These are phyloP conservation scores for Harlomillsia oculata DNA, from an alignment of 1,140 invertebrate genomes.

Conservation along the genomic window DNA sequence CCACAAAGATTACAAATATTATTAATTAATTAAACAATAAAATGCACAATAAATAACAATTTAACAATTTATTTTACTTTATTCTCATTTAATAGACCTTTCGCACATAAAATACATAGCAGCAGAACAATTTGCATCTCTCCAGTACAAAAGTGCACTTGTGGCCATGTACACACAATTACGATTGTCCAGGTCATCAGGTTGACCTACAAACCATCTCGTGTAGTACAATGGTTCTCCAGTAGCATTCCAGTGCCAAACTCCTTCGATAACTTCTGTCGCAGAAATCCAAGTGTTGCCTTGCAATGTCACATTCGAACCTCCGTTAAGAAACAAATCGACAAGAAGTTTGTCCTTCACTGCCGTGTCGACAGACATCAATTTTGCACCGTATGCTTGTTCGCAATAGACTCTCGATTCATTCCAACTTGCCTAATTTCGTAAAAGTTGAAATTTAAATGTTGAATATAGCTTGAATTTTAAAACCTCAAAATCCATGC, in stretches of 20 bases:
- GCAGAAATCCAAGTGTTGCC: slow-evolving; percentile 28
- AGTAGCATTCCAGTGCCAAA: slow-evolving; percentile 28
- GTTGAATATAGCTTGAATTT: too few species aligned
- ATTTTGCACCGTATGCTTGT: background rate
- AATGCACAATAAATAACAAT: too few species aligned
- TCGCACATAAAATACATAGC: slow-evolving; percentile 34
- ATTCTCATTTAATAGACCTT: background rate
- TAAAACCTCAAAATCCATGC: too few species aligned
- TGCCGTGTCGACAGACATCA: slow-evolving; percentile 8
- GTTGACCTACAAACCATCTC: slow-evolving; percentile 33
- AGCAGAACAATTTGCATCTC: slow-evolving; percentile 34
- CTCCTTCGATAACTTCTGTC: slow-evolving; percentile 24
- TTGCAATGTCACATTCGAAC: slow-evolving; percentile 1
- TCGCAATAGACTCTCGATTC: slow-evolving; percentile 8
- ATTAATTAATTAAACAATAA: too few species aligned
- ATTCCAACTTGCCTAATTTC: too few species aligned
- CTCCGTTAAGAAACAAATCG: slow-evolving; percentile 1
- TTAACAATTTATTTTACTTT: background rate
- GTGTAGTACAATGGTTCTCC: slow-evolving; percentile 28
- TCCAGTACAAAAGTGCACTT: slow-evolving; percentile 21
- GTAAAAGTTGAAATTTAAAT: too few species aligned
- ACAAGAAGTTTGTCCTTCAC: slow-evolving; percentile 15
- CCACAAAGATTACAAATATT: too few species aligned
- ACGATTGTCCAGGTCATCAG: slow-evolving; percentile 22
- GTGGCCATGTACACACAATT: slow-evolving; percentile 31